phyloP scores from a whole-genome alignment of 1,140 invertebrate species.

The Megalopta genalis region DNA sequence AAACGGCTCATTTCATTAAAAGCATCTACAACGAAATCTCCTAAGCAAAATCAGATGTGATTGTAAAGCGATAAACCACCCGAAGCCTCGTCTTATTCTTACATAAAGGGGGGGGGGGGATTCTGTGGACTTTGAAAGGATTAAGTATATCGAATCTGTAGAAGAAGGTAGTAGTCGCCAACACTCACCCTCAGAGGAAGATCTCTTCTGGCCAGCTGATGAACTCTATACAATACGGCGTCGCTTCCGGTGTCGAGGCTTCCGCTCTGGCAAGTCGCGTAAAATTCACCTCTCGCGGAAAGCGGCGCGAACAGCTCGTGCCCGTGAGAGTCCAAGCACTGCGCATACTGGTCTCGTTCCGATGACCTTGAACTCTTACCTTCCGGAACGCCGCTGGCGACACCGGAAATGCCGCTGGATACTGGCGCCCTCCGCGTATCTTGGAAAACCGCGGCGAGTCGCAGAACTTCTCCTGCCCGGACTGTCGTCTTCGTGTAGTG shows the following conservation, averaged over 20 bases:
- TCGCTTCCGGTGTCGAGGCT: conserved; percentile 77
- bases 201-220: conserved; percentile 76
- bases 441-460: conserved; percentile 78
- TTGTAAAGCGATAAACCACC: no score
- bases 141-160: no score
- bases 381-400: conserved; percentile 66
- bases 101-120: no score
- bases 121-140: no score
- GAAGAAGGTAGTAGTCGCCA: neutral
- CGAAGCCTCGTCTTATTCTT: no score
- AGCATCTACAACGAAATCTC: no score
- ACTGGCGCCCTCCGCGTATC: conserved; percentile 74
- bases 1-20: no score
- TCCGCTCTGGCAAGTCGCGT: conserved; percentile 77
- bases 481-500: conserved; percentile 79
- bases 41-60: no score
- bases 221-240: conserved; percentile 75
- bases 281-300: conserved; percentile 76
- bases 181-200: conserved; percentile 73
- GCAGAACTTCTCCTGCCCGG: conserved; percentile 76
- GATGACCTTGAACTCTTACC: conserved; percentile 76
- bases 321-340: conserved; percentile 78
- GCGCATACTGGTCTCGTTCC: conserved; percentile 79
- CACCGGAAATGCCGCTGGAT: conserved; percentile 66
- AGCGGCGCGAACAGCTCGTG: conserved; percentile 76